phyloP scores from a whole-genome alignment of 2,888 invertebrate genomes.

The Macaria liturata region DNA sequence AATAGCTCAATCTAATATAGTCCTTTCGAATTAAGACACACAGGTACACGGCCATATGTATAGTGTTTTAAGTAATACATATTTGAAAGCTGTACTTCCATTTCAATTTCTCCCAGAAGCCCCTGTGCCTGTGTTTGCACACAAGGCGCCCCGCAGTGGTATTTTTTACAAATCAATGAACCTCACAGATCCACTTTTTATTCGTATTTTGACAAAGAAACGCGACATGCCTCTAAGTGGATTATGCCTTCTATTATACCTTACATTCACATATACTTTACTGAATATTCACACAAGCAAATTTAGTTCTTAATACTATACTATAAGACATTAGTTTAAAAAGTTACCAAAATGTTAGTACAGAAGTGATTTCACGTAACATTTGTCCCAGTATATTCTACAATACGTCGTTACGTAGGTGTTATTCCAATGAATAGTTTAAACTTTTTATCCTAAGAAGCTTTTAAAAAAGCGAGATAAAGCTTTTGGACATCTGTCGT shows the following conservation, averaged over 20 bases:
- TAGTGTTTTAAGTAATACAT: too few relatives aligned
- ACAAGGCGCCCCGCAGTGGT: constrained; percentile 73
- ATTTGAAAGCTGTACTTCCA: too few relatives aligned
- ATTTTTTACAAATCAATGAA: constrained; percentile 77
- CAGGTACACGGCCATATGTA: too few relatives aligned
- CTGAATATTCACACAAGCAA: too few relatives aligned
- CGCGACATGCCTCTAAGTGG: constrained; percentile 79
- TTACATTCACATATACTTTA: too few relatives aligned
- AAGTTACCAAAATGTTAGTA: constrained; percentile 31
- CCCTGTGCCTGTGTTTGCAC: constrained; percentile 64
- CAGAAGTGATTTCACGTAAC: constrained; percentile 75
- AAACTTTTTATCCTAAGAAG: constrained; percentile 66
- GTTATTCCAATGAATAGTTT: constrained; percentile 69
- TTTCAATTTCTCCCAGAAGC: too few relatives aligned
- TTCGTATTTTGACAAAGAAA: constrained; percentile 68
- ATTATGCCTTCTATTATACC: constrained; percentile 57
- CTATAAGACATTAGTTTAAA: too few relatives aligned
- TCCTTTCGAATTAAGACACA: too few relatives aligned
- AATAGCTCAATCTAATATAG: too few relatives aligned
- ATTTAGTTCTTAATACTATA: too few relatives aligned
- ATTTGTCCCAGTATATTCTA: constrained; percentile 73
- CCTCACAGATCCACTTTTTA: constrained; percentile 46
- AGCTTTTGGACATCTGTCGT: constrained; percentile 69
- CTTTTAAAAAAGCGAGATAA: constrained; percentile 57
- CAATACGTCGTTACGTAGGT: constrained; percentile 76